Evolutionary conservation across 2,113 vertebrate species (phyloP), one percentile per base, ranked within the genome.

Genomic region (Micronycteris hirsuta): DNA sequence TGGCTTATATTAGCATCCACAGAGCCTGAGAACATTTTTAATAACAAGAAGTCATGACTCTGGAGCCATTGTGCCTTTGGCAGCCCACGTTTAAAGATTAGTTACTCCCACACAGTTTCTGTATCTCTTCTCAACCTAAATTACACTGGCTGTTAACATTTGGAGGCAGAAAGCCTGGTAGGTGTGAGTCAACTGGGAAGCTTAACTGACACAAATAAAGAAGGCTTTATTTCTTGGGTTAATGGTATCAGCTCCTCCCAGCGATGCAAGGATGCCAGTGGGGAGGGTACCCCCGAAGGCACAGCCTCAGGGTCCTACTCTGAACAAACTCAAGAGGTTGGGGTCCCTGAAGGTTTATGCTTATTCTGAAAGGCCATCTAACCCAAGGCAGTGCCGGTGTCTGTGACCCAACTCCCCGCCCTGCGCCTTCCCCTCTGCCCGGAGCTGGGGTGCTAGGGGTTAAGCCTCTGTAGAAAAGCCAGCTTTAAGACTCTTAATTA

Each of bases 401-500:
- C 73, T 93, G 95, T 4, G 36, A 94, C 88, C 70, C 77, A 73
- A 8, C n/a, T 58, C 61, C n/a, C 74, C 67, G 12, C n/a, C 17
- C 3, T 4, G 73, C 1, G 15, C 49, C 41, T 82, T 47, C 33
- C 33, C 41, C 82, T 86, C 43, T 65, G 36, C 71, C 81, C 96
- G 96, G 97, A 97, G 96, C 96, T 96, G 85, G 98, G 95, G 90
- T 41, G 47, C 93, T 96, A 90, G 92, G 97, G 97, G 97, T 97
- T 98, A 98, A 95, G 81, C 92, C 41, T 92, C 96, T 97, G 89
- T 58, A 96, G 95, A 97, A 97, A 96, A 98, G 97, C 96, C 98
- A 98, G 97, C 91, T 94, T 95, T 98, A 98, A 97, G 97, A 93
- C 96, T 97, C 91, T 98, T 98, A 98, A 98, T 98, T 97, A 97